phyloP scores from a whole-genome alignment of 2,113 vertebrate species.

The Gymnocephalus cernua region DNA sequence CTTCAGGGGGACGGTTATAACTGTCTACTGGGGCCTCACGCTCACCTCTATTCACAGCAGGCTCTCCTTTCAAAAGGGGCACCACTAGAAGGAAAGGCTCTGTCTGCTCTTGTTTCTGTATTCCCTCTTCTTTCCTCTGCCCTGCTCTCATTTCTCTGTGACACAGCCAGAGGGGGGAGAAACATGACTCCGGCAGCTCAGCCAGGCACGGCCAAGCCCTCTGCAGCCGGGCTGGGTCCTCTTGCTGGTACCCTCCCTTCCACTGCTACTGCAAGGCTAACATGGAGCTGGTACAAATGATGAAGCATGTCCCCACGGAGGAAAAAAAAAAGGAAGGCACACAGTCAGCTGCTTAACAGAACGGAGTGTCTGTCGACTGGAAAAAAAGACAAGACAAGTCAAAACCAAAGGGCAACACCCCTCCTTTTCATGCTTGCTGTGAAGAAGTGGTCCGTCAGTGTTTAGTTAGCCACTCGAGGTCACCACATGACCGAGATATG shows the following conservation, averaged over 20 bases:
- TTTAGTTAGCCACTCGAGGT: not conserved
- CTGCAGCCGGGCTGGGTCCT: conserved; percentile 41
- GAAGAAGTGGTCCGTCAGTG: not conserved
- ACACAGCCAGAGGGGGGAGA: conserved; percentile 67
- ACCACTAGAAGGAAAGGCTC: conserved; percentile 34
- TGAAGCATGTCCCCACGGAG: not conserved
- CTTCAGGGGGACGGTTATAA: conserved; percentile 44
- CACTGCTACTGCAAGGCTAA: conserved; percentile 11
- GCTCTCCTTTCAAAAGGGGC: conserved; percentile 47
- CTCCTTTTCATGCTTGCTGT: conserved; percentile 6
- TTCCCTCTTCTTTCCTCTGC: conserved; percentile 36
- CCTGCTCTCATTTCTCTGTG: conserved; percentile 68
- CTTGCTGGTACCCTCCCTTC: conserved; percentile 20
- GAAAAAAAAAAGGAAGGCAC: conserved; percentile 25
- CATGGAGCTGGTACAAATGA: not conserved
- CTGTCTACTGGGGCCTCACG: conserved; percentile 33
- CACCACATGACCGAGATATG: not conserved
- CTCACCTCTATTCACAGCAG: conserved; percentile 49
- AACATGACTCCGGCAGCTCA: conserved; percentile 73
- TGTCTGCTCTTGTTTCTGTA: conserved; percentile 48
- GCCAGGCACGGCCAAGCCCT: conserved; percentile 42
- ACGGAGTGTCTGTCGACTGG: conserved; percentile 10
- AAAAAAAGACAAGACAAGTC: conserved; percentile 10
- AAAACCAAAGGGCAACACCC: conserved; percentile 22
- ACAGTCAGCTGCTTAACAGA: conserved; percentile 29